Percentiles rank a stretch among this genome's conserved stretches.
Conservation (phyloP, 2,797 vertebrate genomes). For the Helicolenus hilgendorfi region DNA sequence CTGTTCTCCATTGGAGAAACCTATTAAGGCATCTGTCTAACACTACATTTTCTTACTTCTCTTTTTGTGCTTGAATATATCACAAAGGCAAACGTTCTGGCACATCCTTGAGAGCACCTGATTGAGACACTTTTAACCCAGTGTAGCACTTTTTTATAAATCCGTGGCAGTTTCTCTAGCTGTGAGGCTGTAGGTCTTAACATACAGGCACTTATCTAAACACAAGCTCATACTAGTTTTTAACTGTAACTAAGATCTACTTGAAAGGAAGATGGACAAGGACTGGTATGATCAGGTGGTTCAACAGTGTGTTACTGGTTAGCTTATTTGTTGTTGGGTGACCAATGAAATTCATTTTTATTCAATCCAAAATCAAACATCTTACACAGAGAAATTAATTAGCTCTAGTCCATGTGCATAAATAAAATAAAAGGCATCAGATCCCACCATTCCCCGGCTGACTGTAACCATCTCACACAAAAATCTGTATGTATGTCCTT, state of each 20-base stretch:
- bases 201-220: slow-evolving; percentile 35
- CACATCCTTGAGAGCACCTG: background rate
- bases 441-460: background rate
- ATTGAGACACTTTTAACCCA: background rate
- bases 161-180: background rate
- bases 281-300: background rate
- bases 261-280: background rate
- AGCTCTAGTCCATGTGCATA: slow-evolving; percentile 4
- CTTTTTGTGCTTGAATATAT: slow-evolving; percentile 32
- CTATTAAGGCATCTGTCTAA: slow-evolving; percentile 28
- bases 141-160: slow-evolving; percentile 10
- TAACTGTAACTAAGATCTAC: background rate
- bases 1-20: slow-evolving; percentile 54
- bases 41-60: background rate
- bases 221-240: background rate
- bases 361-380: slow-evolving; percentile 6
- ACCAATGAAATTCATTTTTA: background rate
- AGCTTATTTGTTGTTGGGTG: background rate
- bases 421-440: slow-evolving; percentile 17
- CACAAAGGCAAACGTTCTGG: slow-evolving; percentile 25
- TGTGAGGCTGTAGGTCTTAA: slow-evolving; percentile 10
- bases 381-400: background rate
- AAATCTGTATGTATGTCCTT: background rate
- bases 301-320: background rate
- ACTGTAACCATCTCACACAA: slow-evolving; percentile 2